These are phyloP conservation scores for Odocoileus hemionus DNA, from an alignment of 2,113 vertebrate species.

Conservation along the genomic window DNA sequence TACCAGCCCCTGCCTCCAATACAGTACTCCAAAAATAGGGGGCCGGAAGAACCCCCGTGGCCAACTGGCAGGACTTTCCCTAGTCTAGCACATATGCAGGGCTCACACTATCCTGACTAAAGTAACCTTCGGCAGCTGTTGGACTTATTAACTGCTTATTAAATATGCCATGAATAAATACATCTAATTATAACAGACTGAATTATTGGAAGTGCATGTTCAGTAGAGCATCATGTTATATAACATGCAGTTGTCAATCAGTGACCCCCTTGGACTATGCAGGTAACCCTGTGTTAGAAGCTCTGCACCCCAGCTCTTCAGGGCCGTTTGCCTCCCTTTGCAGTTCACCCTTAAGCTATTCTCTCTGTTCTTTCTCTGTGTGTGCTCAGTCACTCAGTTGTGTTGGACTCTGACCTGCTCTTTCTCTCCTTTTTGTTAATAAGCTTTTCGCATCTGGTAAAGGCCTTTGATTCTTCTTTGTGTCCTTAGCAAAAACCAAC, in stretches of 20 bases:
- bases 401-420: background rate
- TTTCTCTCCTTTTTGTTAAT: background rate
- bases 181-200: background rate
- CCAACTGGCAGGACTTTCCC: background rate
- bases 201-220: background rate
- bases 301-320: background rate
- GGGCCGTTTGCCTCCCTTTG: background rate
- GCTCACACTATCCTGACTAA: background rate
- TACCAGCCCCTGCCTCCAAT: background rate
- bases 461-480: background rate
- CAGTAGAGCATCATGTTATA: background rate
- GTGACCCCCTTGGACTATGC: background rate
- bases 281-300: background rate
- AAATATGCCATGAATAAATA: background rate
- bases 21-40: background rate
- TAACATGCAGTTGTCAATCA: background rate
- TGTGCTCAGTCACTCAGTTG: background rate
- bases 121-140: background rate
- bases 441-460: background rate
- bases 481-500: background rate
- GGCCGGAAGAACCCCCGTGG: rapidly evolving
- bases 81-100: background rate
- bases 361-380: background rate
- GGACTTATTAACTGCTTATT: background rate
- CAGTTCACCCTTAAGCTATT: background rate